phyloP scores from a whole-genome alignment of 2,797 vertebrate species.

The Lycodopsis pacificus region DNA sequence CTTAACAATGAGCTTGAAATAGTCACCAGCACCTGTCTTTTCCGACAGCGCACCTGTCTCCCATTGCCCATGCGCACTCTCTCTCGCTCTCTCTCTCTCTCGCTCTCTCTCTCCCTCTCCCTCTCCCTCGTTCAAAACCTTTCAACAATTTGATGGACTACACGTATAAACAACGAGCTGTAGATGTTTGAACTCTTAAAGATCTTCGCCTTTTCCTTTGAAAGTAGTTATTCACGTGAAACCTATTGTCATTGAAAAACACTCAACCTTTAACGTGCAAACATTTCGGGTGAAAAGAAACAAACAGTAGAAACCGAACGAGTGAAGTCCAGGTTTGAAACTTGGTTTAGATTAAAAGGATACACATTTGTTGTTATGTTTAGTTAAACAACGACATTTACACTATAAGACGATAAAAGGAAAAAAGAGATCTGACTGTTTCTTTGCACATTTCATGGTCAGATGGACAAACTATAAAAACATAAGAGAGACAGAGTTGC shows the following conservation, averaged over 20 bases:
- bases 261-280: neutral
- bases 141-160: conserved; percentile 53
- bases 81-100: conserved; percentile 31
- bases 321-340: conserved; percentile 9
- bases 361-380: neutral
- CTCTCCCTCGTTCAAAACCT: conserved; percentile 35
- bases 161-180: conserved; percentile 25
- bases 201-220: neutral
- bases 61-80: conserved; percentile 86
- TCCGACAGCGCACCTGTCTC: conserved; percentile 91
- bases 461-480: neutral
- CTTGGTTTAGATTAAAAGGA: neutral
- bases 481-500: conserved; percentile 5
- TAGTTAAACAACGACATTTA: neutral
- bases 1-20: conserved; percentile 81
- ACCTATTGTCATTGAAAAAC: neutral
- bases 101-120: conserved; percentile 61
- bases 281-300: neutral
- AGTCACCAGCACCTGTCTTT: conserved; percentile 92
- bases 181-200: neutral
- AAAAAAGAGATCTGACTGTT: neutral
- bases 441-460: conserved; percentile 19
- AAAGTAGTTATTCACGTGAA: neutral
- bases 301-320: neutral
- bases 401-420: neutral